These are phyloP conservation scores for Macropus fuliginosus DNA, from an alignment of 2,797 vertebrate genomes.

Conservation along the genomic window DNA sequence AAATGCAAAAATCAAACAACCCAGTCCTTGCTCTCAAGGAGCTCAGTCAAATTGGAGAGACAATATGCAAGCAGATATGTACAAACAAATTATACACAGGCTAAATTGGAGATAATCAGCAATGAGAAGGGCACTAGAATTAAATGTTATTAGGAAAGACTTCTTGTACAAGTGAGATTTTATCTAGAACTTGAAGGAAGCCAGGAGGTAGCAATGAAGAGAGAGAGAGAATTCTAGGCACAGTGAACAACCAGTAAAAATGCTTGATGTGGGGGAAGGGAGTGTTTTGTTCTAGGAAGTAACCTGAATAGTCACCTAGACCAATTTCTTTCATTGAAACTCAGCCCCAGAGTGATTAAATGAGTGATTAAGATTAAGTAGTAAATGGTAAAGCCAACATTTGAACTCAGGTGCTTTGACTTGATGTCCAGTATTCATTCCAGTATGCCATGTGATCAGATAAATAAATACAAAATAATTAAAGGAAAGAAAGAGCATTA, in stretches of 20 bases:
- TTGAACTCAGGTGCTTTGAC: background rate
- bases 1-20: background rate
- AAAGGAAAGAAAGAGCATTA: background rate
- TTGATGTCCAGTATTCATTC: background rate
- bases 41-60: background rate
- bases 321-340: background rate
- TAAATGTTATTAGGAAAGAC: background rate
- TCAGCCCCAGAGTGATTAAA: background rate
- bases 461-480: background rate
- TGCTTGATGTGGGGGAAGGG: background rate
- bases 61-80: background rate
- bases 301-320: background rate
- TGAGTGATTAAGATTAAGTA: background rate
- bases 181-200: background rate
- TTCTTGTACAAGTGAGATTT: background rate
- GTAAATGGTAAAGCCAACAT: background rate
- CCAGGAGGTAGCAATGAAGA: background rate
- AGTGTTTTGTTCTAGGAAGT: background rate
- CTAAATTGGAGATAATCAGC: background rate
- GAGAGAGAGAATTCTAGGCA: background rate
- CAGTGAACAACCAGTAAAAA: background rate
- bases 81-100: background rate
- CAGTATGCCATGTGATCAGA: background rate
- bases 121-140: background rate
- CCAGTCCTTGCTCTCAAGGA: background rate